A percentile compares a stretch with the other conserved stretches of the same genome.
These are phyloP conservation scores for Cotesia chilonis DNA, from an alignment of 1,140 invertebrate genomes.

Conservation along the genomic window DNA sequence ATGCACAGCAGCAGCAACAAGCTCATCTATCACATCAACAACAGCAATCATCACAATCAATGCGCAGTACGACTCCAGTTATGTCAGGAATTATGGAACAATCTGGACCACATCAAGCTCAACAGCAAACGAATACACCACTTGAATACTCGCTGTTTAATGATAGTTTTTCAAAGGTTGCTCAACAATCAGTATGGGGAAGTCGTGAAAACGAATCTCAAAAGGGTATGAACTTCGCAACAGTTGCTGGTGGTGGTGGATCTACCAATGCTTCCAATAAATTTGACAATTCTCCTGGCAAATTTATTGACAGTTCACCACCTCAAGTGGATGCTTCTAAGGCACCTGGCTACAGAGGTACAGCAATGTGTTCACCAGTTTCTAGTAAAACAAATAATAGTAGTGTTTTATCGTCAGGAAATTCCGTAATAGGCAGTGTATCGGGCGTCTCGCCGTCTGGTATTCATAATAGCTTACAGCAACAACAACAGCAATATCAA, in stretches of 20 bases:
- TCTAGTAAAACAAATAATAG: conserved; percentile 69
- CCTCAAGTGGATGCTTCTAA: conserved; percentile 79
- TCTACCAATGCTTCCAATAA: conserved; percentile 57
- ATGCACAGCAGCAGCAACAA: conserved; percentile 42
- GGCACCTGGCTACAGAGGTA: conserved; percentile 81
- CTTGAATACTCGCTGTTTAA: conserved; percentile 84
- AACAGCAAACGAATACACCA: conserved; percentile 51
- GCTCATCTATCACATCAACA: conserved; percentile 42
- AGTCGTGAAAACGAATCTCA: conserved; percentile 73
- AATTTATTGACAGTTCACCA: conserved; percentile 70
- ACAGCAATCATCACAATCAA: conserved; percentile 45
- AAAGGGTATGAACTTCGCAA: conserved; percentile 78
- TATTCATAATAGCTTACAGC: conserved; percentile 55
- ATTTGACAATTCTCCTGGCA: conserved; percentile 50
- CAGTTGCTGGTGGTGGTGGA: conserved; percentile 73
- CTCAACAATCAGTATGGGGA: conserved; percentile 72
- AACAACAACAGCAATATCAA: conserved; percentile 53
- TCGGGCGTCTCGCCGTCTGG: conserved; percentile 48
- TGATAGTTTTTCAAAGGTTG: conserved; percentile 73
- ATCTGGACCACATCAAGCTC: conserved; percentile 38
- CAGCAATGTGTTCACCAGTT: conserved; percentile 76
- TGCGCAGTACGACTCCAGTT: conserved; percentile 50
- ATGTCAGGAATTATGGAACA: conserved; percentile 43
- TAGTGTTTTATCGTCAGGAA: conserved; percentile 6
- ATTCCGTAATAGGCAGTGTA: conserved; percentile 21